These are phyloP conservation scores for Eumacrocentrus americanus DNA, from an alignment of 2,888 invertebrate species.

Conservation along the genomic window DNA sequence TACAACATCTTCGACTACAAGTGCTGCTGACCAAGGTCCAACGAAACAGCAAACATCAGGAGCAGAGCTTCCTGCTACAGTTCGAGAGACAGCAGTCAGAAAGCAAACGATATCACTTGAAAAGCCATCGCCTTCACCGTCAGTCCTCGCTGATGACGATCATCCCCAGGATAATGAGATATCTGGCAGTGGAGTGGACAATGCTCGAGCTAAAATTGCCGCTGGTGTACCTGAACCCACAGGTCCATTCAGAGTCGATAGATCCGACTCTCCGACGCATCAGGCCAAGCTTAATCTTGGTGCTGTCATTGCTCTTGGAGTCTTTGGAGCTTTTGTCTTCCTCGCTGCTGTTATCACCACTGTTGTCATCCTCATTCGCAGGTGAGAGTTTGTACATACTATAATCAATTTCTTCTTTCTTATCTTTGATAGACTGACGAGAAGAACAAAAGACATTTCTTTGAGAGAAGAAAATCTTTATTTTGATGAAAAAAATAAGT, in stretches of 20 bases:
- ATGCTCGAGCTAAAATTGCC: conserved; percentile 53
- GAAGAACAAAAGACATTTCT: too few species aligned
- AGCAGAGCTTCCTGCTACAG: conserved; percentile 53
- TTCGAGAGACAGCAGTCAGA: conserved; percentile 51
- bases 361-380: conserved; percentile 84
- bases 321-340: conserved; percentile 90
- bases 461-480: too few species aligned
- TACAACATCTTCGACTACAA: conserved; percentile 47
- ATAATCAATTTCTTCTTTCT: conserved; percentile 5
- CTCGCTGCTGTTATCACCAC: conserved; percentile 88
- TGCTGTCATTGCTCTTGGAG: conserved; percentile 86
- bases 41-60: conserved; percentile 10
- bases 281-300: conserved; percentile 79
- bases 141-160: conserved; percentile 60
- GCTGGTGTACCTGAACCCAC: conserved; percentile 61
- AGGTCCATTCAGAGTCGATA: conserved; percentile 65
- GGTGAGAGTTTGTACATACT: conserved; percentile 67
- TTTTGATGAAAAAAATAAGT: too few species aligned
- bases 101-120: conserved; percentile 49
- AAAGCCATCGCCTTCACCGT: conserved; percentile 43
- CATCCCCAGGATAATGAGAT: conserved; percentile 86
- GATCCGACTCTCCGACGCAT: conserved; percentile 51
- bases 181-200: conserved; percentile 61
- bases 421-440: too few species aligned
- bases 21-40: conserved; percentile 41